phyloP scores from a whole-genome alignment of 1,140 invertebrate species.

The Eubasilissa regina region DNA sequence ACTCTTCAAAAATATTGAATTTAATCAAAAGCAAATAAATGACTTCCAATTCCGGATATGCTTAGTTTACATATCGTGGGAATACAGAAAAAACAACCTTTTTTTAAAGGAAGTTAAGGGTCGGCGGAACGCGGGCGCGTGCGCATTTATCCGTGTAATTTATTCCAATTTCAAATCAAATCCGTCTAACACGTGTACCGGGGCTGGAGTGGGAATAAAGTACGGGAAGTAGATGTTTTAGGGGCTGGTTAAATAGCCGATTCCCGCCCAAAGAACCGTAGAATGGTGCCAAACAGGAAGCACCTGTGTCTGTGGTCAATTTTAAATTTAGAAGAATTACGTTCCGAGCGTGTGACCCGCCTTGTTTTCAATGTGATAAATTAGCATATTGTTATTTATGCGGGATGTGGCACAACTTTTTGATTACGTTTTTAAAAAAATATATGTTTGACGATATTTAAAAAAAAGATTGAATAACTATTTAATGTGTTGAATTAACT shows the following conservation, averaged over 20 bases:
- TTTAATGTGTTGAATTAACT: too few species aligned
- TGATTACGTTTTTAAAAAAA: not conserved
- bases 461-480: too few species aligned
- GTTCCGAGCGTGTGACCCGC: not conserved
- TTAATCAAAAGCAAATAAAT: too few species aligned
- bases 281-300: not conserved
- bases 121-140: slow-evolving; percentile 25
- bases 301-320: slow-evolving; percentile 28
- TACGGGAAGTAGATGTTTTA: slow-evolving; percentile 32
- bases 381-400: not conserved
- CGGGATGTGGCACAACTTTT: not conserved
- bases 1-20: too few species aligned
- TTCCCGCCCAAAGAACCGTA: not conserved
- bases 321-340: slow-evolving; percentile 1
- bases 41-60: not conserved
- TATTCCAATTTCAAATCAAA: slow-evolving; percentile 47
- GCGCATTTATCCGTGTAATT: slow-evolving; percentile 52
- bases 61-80: slow-evolving; percentile 18
- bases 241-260: slow-evolving; percentile 23
- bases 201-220: not conserved
- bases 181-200: slow-evolving; percentile 32
- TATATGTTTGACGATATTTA: too few species aligned
- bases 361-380: slow-evolving; percentile 16
- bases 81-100: slow-evolving; percentile 23
- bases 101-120: slow-evolving; percentile 41